phyloP scores from a whole-genome alignment of 2,113 vertebrate genomes.

The Benitochromis conjunctus region DNA sequence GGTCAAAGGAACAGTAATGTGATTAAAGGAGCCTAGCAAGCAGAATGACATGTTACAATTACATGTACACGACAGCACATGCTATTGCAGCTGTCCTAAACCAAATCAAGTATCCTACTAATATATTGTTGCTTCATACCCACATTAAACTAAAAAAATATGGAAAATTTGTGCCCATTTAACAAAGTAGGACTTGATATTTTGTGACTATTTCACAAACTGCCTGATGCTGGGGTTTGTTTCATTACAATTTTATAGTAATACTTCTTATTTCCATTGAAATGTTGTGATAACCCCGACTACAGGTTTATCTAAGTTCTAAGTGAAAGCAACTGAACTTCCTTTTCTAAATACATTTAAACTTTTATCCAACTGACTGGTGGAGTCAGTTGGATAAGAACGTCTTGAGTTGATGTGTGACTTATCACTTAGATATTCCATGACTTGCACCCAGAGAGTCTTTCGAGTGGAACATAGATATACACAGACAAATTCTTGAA shows the following conservation, averaged over 20 bases:
- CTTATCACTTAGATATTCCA: neutral
- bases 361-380: neutral
- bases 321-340: neutral
- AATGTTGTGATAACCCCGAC: neutral
- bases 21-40: neutral
- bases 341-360: neutral
- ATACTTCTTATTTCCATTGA: neutral
- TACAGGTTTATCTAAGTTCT: neutral
- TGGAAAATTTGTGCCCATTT: neutral
- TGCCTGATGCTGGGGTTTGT: neutral
- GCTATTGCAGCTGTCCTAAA: neutral
- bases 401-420: neutral
- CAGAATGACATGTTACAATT: neutral
- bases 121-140: neutral
- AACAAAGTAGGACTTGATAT: neutral
- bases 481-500: neutral
- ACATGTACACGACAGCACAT: neutral
- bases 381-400: neutral
- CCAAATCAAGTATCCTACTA: neutral
- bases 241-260: accelerated
- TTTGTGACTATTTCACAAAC: neutral
- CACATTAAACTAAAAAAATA: neutral
- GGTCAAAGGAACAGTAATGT: neutral
- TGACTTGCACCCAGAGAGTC: neutral
- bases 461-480: neutral